Conservation (phyloP, 2,888 invertebrate species). For the Trichogramma evanescens region DNA sequence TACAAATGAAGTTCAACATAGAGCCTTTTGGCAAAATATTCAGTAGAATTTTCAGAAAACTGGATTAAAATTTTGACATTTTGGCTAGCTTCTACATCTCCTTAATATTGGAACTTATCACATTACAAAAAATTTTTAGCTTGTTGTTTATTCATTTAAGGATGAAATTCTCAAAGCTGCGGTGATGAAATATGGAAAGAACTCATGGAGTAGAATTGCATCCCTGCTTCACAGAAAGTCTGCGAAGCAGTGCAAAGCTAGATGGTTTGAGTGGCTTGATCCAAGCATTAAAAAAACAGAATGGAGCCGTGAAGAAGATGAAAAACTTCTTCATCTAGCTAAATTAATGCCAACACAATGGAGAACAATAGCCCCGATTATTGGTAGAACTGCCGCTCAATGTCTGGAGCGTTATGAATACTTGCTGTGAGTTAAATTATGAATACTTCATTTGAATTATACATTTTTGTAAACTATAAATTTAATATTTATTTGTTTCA, state of each 20-base stretch:
- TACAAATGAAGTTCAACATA: too few relatives aligned
- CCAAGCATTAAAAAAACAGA: constrained; percentile 99
- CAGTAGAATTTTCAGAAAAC: too few relatives aligned
- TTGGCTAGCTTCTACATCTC: too few relatives aligned
- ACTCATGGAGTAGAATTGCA: constrained; percentile 99
- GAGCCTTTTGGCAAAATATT: too few relatives aligned
- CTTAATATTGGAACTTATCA: too few relatives aligned
- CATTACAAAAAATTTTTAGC: not conserved
- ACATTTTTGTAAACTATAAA: not conserved
- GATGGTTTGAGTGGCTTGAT: constrained; percentile 99
- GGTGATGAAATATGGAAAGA: constrained; percentile 99
- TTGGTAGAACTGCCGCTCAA: constrained; percentile 97
- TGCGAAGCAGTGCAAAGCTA: constrained; percentile 98
- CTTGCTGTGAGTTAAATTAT: constrained; percentile 64
- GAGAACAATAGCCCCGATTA: constrained; percentile 98
- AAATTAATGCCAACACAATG: constrained; percentile 99
- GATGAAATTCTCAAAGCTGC: constrained; percentile 99
- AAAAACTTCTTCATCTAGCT: constrained; percentile 92
- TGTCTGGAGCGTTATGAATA: constrained; percentile 97
- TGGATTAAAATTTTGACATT: too few relatives aligned
- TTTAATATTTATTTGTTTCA: constrained; percentile 9
- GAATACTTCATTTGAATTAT: not conserved
- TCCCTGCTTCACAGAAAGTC: constrained; percentile 96
- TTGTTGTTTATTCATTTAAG: constrained; percentile 48
- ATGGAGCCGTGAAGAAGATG: constrained; percentile 99